Evolutionary conservation across 2,888 invertebrate species (phyloP).

Genomic region (Drosophila hamatofila): DNA sequence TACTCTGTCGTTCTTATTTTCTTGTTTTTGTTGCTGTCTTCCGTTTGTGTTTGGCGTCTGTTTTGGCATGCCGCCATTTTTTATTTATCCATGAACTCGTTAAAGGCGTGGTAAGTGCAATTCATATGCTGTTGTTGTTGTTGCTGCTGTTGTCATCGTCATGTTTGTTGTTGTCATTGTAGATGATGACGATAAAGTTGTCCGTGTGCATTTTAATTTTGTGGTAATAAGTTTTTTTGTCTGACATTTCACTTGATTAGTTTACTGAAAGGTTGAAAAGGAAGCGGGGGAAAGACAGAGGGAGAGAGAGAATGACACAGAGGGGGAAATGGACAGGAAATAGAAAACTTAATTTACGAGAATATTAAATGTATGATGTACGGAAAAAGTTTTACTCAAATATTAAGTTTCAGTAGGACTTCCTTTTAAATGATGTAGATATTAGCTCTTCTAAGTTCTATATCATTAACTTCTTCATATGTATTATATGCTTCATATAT

Average conservation of each 20-base stretch:
- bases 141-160: constrained; percentile 12
- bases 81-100: constrained; percentile 71
- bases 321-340: background rate
- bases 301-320: background rate
- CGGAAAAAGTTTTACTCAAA: background rate
- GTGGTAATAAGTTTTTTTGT: constrained; percentile 25
- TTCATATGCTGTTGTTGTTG: constrained; percentile 29
- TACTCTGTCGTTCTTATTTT: constrained; percentile 14
- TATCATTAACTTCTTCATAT: too few species aligned
- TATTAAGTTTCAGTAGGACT: background rate
- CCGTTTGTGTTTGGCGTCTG: constrained; percentile 44
- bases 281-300: background rate
- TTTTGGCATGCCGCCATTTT: constrained; percentile 81
- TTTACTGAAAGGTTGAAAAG: constrained; percentile 9
- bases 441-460: background rate
- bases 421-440: background rate
- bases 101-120: constrained; percentile 68
- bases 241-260: constrained; percentile 33
- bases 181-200: constrained; percentile 45
- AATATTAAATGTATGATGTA: background rate
- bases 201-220: constrained; percentile 55
- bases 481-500: too few species aligned
- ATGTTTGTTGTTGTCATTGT: constrained; percentile 20
- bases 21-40: constrained; percentile 26
- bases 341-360: background rate